phyloP scores from a whole-genome alignment of 2,888 invertebrate species.

The Chirona hameri region DNA sequence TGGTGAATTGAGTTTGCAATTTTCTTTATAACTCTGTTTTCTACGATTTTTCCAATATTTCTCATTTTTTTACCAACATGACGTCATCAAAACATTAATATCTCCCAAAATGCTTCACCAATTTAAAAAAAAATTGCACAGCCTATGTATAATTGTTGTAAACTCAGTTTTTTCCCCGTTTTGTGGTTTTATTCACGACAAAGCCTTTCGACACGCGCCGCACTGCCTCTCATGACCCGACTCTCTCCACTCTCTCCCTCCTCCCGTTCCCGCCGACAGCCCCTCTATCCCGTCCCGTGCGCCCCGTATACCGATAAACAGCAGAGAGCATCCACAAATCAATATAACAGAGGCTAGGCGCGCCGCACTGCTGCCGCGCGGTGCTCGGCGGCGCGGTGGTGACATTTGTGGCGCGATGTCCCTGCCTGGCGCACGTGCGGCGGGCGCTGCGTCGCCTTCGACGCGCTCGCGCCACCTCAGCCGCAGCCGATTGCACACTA shows the following conservation, averaged over 20 bases:
- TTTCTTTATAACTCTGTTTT: no score
- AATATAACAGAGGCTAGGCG: neutral
- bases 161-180: no score
- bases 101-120: no score
- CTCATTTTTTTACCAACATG: no score
- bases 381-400: neutral
- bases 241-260: neutral
- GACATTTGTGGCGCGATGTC: neutral
- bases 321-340: no score
- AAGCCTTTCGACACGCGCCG: neutral
- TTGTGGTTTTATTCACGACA: conserved; percentile 25
- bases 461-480: neutral
- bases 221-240: neutral
- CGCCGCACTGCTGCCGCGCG: neutral
- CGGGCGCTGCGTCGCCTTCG: neutral
- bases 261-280: neutral
- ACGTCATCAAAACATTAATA: no score
- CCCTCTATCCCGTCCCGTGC: neutral
- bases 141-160: no score
- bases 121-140: no score
- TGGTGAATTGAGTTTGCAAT: no score
- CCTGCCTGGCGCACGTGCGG: neutral
- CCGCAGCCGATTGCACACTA: neutral
- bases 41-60: no score
- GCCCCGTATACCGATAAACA: neutral